phyloP scores from a whole-genome alignment of 2,113 vertebrate genomes.

The Melanocharis versteri region DNA sequence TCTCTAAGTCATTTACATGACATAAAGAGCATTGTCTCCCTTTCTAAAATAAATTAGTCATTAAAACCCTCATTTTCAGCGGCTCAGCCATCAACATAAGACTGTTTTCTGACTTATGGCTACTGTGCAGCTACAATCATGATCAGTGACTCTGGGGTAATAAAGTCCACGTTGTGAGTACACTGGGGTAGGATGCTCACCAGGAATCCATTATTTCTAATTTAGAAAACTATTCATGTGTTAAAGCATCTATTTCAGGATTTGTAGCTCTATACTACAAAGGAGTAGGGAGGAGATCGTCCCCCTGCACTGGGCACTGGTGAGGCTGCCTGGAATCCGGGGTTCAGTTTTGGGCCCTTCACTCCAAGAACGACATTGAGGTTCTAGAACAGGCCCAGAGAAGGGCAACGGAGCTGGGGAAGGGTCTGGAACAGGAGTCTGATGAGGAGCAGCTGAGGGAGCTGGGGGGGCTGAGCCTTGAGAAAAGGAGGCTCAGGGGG shows the following conservation, averaged over 20 bases:
- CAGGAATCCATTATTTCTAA: conserved; percentile 12
- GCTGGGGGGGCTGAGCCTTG: background rate
- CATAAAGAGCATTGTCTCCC: background rate
- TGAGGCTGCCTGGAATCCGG: accelerated
- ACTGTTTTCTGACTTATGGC: background rate
- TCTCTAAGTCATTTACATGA: background rate
- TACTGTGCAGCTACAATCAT: background rate
- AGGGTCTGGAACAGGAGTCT: background rate
- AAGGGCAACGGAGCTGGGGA: background rate
- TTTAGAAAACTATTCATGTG: background rate
- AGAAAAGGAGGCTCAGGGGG: background rate
- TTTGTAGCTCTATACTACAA: background rate
- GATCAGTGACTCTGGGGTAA: background rate
- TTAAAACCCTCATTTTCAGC: background rate
- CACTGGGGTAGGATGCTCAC: background rate
- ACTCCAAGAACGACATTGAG: background rate
- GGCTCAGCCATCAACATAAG: background rate
- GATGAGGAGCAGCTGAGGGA: background rate
- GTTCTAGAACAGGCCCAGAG: background rate
- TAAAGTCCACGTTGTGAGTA: background rate
- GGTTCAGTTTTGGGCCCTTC: background rate
- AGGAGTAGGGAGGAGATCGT: background rate
- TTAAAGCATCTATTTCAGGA: background rate
- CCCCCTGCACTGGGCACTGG: background rate
- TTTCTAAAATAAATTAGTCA: conserved; percentile 8